Conservation (phyloP, 2,797 vertebrate genomes). For the Siniperca scherzeri region DNA sequence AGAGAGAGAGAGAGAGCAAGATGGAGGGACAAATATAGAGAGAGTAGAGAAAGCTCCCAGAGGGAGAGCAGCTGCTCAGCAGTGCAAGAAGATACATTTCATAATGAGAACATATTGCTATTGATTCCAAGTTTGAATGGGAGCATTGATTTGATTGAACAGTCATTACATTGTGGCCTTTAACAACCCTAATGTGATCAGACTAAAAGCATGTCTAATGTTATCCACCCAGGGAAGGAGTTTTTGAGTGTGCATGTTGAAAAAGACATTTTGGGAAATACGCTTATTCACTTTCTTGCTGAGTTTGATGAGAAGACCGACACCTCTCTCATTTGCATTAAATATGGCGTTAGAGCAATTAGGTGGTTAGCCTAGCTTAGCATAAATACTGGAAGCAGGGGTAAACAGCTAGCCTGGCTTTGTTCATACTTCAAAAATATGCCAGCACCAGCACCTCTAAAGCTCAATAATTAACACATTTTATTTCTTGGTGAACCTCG, state of each 20-base stretch:
- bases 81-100: slow-evolving; percentile 83
- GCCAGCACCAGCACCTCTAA: neutral
- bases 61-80: slow-evolving; percentile 74
- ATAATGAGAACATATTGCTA: slow-evolving; percentile 84
- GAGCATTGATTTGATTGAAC: slow-evolving; percentile 87
- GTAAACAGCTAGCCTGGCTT: neutral
- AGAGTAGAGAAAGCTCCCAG: slow-evolving; percentile 50
- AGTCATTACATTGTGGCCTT: slow-evolving; percentile 77
- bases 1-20: slow-evolving; percentile 36
- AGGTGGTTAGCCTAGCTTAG: slow-evolving; percentile 23
- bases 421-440: neutral
- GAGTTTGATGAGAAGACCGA: neutral
- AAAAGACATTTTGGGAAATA: slow-evolving; percentile 23
- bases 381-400: slow-evolving; percentile 1
- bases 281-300: neutral
- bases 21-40: slow-evolving; percentile 42
- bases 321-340: neutral
- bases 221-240: slow-evolving; percentile 42
- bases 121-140: slow-evolving; percentile 84
- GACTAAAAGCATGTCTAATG: slow-evolving; percentile 84
- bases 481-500: slow-evolving; percentile 4
- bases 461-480: neutral
- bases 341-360: neutral
- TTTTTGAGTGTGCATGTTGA: slow-evolving; percentile 27
- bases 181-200: slow-evolving; percentile 86